Evolutionary conservation across 2,888 invertebrate species (phyloP), one percentile per base, ranked within the genome.

Genomic region (Acanthopleura granulata): DNA sequence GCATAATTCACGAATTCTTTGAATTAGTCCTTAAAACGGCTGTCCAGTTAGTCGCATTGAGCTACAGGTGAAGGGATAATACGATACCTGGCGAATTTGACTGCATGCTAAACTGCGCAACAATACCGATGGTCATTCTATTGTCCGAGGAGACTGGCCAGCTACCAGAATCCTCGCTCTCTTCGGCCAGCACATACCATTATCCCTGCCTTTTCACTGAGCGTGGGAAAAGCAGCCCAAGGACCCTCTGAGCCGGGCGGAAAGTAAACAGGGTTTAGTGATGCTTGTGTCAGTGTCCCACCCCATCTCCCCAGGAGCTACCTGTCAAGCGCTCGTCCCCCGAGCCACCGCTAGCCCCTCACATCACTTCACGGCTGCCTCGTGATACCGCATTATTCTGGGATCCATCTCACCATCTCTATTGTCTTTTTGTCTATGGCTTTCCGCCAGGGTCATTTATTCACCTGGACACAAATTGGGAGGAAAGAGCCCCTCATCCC

Each of bases 81-180:
- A 27, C 66, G 66, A 22, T 27, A 66, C 66, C 29, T 66, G 66
- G 22, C 14, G 66, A 25, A 66, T 66, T 66, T 66, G 22, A 66
- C 66, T 66, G 25, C 66, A 66, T 66, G 22, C 29, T 66, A 66
- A 66, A 66, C 66, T 66, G 66, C 25, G 66, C 29, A 66, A 66
- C 66, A 66, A 66, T 27, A 27, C 66, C 16, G 29, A 22, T 27
- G 66, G 16, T 25, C 16, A 25, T 66, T 18, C 22, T 66, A 66
- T 66, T 66, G 66, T 66, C 29, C 25, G 22, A 1, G 25, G 29
- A 66, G 27, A 66, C 6, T 66, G 66, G 6, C 15, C 29, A 16
- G 25, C 15, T 66, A 66, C 66, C 22, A 27, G 66, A 66, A 27
- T 27, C 29, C 22, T 25, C 9, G 15, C 27, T 66, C 3, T 14